Base-by-base conservation (phyloP, 2,888 invertebrate species). In the Calameuta idolon region DNA sequence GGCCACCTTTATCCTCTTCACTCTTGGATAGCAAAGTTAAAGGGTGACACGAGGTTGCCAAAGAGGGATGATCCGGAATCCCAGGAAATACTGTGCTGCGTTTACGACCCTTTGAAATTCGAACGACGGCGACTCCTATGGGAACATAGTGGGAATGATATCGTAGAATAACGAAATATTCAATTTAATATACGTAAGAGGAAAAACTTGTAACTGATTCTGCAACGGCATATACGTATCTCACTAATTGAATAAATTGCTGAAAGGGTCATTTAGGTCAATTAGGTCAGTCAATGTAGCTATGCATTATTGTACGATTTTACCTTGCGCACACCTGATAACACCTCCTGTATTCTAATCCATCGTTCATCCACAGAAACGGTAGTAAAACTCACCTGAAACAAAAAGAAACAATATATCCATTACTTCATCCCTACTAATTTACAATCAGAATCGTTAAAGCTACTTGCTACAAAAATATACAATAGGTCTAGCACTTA, bases 21-120 rank as follows among this genome's bases (percentile, higher is more conserved):
- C 15, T 71, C 34, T 34, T 34, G 71, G 34, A 71, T 33, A 12
- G 31, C 31, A 71, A 71, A 71, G 71, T 71, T 71, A 71, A 71
- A 34, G 71, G 71, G 31, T 71, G 71, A 71, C 71, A 34, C 33
- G 34, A 31, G 71, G 71, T 71, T 34, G 2, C 33, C 33, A 31
- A 71, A 31, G 33, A 34, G 34, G 71, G 31, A 55, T 55, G 55
- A 55, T 55, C 55, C 23, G 55, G 55, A 55, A 55, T 55, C 55
- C 23, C 55, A 55, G 23, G 55, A 55, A 55, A 55, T 55, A 55
- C 55, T 55, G 55, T 55, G 23, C 55, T 55, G 55, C 55, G 23
- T 71, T 71, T 71, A 71, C 71, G 71, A 71, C 9, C 71, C 31
- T 71, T 71, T 34, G 71, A 71, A 23, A 33, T 12, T 31, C 31